A percentile compares a stretch with the other conserved stretches of the same genome.
These are phyloP conservation scores for Pseudorectes ferrugineus DNA, from an alignment of 2,113 vertebrate species.

Conservation along the genomic window DNA sequence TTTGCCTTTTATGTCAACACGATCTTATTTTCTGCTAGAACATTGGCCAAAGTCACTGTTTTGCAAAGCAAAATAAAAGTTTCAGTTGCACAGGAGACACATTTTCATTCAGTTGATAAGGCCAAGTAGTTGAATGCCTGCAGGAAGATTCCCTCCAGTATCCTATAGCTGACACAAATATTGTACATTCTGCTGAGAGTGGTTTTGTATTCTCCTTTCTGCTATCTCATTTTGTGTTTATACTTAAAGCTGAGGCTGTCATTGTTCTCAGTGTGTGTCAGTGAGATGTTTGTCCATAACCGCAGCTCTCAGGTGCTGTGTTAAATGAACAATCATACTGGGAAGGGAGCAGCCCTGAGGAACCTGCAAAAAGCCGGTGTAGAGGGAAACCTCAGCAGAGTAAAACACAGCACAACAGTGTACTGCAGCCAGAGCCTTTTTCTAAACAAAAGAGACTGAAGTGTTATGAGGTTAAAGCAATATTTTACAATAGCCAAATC, in stretches of 20 bases:
- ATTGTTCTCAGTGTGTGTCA: not conserved
- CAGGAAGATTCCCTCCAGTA: not conserved
- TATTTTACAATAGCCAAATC: not conserved
- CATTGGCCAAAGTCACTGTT: not conserved
- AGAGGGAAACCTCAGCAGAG: not conserved
- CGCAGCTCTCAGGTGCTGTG: not conserved
- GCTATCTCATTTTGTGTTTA: not conserved
- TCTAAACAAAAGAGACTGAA: not conserved
- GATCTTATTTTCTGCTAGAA: not conserved
- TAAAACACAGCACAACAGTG: accelerated
- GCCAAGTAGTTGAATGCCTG: not conserved
- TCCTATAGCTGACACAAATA: not conserved
- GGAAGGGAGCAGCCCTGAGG: not conserved
- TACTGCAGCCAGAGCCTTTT: not conserved
- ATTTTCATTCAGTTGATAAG: not conserved
- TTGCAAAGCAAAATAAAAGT: constrained; percentile 10
- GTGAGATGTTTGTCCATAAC: not conserved
- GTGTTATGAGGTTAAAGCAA: not conserved
- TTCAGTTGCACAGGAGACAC: not conserved
- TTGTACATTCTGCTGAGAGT: not conserved
- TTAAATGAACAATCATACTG: not conserved
- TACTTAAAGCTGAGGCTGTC: not conserved
- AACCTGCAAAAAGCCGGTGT: not conserved
- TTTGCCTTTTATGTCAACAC: constrained; percentile 9
- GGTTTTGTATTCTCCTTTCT: not conserved